These are phyloP conservation scores for Colius striatus DNA, from an alignment of 2,113 vertebrate genomes.

Conservation along the genomic window DNA sequence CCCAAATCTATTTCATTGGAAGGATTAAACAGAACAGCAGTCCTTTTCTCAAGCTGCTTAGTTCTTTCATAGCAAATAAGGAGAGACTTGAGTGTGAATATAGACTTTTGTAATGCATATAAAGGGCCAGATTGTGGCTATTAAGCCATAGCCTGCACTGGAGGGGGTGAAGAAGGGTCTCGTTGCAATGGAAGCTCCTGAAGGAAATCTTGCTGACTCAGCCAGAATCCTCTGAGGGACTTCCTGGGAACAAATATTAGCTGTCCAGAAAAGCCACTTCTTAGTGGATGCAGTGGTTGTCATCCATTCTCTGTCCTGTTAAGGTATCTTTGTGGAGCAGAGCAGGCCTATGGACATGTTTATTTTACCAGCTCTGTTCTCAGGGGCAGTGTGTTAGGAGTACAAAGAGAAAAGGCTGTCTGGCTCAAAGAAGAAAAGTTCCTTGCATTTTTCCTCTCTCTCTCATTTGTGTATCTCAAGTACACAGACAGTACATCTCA, in stretches of 20 bases:
- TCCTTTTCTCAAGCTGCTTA: slow-evolving; percentile 73
- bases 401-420: not conserved
- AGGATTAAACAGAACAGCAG: slow-evolving; percentile 71
- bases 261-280: not conserved
- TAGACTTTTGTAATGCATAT: slow-evolving; percentile 75
- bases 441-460: not conserved
- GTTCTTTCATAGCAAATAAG: slow-evolving; percentile 71
- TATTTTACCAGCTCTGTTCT: not conserved
- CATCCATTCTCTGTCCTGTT: not conserved
- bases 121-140: slow-evolving; percentile 74
- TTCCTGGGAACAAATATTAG: slow-evolving; percentile 18
- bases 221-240: slow-evolving; percentile 34
- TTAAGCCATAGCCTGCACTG: slow-evolving; percentile 70
- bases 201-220: slow-evolving; percentile 71
- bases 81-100: slow-evolving; percentile 71
- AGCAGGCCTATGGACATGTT: not conserved
- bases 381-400: not conserved
- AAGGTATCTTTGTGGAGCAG: not conserved
- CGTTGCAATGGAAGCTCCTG: slow-evolving; percentile 54
- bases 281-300: not conserved
- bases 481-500: not conserved
- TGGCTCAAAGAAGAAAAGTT: not conserved
- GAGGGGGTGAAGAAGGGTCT: slow-evolving; percentile 67
- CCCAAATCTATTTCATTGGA: slow-evolving; percentile 38
- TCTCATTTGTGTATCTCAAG: not conserved